Percentiles rank a stretch among this genome's conserved stretches.
Evolutionary conservation across 2,888 invertebrate genomes (phyloP).

Genomic region (Odontothrips loti): DNA sequence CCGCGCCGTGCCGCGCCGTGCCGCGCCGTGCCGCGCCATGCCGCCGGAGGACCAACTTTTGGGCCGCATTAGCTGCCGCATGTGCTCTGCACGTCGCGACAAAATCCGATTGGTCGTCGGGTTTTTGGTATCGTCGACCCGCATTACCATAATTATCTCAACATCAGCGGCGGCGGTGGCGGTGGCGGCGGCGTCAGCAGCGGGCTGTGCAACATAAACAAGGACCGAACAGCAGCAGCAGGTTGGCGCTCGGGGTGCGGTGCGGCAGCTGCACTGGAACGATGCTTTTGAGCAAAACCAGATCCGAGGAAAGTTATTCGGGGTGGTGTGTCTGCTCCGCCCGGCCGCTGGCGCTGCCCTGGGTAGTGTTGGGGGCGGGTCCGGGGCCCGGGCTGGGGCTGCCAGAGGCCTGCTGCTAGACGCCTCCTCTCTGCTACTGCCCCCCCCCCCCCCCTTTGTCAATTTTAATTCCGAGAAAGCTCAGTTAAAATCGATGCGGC

Average conservation of each 20-base stretch:
- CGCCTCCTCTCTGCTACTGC: neutral
- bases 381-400: neutral
- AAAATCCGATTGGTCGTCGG: too few relatives aligned
- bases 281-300: conserved; percentile 1
- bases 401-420: neutral
- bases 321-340: neutral
- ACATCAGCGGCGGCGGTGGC: too few relatives aligned
- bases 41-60: too few relatives aligned
- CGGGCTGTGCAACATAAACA: neutral
- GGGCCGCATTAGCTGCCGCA: too few relatives aligned
- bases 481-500: neutral
- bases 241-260: too few relatives aligned
- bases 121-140: neutral
- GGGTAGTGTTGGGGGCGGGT: neutral
- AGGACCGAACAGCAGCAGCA: neutral
- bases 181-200: neutral
- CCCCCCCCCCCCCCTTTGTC: neutral
- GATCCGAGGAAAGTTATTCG: neutral
- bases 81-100: too few relatives aligned
- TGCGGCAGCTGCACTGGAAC: too few relatives aligned
- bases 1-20: too few relatives aligned
- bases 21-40: too few relatives aligned
- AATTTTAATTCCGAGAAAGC: conserved; percentile 13
- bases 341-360: neutral
- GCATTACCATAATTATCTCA: neutral